A percentile compares a stretch with the other conserved stretches of the same genome.
These are phyloP conservation scores for Calyptomena viridis DNA, from an alignment of 2,113 vertebrate species.

Conservation along the genomic window DNA sequence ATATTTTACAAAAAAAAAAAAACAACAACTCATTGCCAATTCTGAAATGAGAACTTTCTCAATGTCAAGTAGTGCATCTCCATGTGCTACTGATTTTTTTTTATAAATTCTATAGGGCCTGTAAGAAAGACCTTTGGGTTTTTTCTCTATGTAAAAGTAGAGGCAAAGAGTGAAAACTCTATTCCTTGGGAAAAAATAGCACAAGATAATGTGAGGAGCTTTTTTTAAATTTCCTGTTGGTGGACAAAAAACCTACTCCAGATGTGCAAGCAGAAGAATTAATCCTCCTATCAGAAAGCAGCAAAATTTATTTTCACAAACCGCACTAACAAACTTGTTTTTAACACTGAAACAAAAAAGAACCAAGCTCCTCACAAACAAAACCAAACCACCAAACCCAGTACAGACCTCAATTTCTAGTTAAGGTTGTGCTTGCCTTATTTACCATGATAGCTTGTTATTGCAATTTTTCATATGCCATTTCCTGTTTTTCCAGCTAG, in stretches of 20 bases:
- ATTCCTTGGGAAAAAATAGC: neutral
- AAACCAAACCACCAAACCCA: neutral
- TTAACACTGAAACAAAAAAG: neutral
- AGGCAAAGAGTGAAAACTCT: neutral
- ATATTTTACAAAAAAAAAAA: neutral
- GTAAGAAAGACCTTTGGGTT: neutral
- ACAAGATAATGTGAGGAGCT: neutral
- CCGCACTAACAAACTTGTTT: neutral
- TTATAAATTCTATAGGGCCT: neutral
- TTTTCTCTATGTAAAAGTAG: neutral
- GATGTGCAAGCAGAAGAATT: neutral
- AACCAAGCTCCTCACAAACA: neutral
- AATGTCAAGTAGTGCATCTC: neutral
- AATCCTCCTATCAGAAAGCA: neutral
- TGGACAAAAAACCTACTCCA: neutral
- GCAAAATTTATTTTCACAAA: neutral
- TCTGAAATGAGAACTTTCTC: neutral
- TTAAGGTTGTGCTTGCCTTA: neutral
- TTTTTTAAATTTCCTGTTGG: neutral
- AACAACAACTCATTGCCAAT: neutral
- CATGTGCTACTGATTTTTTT: neutral
- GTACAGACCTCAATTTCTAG: neutral
- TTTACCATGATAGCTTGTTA: neutral
- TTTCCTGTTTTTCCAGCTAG: constrained; percentile 3
- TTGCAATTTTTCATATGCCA: neutral